phyloP scores from a whole-genome alignment of 1,140 invertebrate species.

The Drosophila miranda region DNA sequence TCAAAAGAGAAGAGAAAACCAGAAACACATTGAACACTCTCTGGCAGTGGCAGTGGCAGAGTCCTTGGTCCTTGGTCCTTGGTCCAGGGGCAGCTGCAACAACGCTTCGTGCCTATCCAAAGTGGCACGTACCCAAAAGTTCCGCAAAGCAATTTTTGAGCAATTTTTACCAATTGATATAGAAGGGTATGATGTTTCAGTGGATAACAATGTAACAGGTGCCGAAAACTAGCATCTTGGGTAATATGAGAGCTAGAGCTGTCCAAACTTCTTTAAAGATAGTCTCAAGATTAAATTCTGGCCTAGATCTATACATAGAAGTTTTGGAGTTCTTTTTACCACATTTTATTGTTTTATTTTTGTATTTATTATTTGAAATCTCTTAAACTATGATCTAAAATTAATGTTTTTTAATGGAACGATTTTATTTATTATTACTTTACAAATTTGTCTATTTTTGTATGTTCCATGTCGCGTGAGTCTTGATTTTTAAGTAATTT shows the following conservation, averaged over 20 bases:
- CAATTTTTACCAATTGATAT: slow-evolving; percentile 39
- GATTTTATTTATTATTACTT: no score
- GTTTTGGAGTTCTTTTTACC: not conserved
- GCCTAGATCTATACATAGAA: no score
- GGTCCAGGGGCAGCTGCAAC: slow-evolving; percentile 53
- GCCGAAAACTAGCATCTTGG: not conserved
- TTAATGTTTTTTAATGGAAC: no score
- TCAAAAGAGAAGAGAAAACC: slow-evolving; percentile 15
- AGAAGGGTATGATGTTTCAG: slow-evolving; percentile 11
- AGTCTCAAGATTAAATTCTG: no score
- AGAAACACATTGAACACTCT: slow-evolving; percentile 44
- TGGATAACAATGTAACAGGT: not conserved
- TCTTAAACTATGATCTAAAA: no score
- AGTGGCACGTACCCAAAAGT: slow-evolving; percentile 70
- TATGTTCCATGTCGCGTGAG: no score
- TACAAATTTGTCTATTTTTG: no score
- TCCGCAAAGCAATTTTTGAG: slow-evolving; percentile 75
- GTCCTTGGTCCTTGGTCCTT: slow-evolving; percentile 5
- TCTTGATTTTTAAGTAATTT: no score
- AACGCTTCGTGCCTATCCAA: slow-evolving; percentile 57
- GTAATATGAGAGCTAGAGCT: no score
- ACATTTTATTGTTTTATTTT: not conserved
- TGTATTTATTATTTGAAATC: not conserved
- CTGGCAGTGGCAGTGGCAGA: no score
- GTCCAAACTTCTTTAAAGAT: no score